A percentile compares a stretch with the other conserved stretches of the same genome.
Evolutionary conservation across 2,888 invertebrate species (phyloP).

Genomic region (Deroplatys truncata): DNA sequence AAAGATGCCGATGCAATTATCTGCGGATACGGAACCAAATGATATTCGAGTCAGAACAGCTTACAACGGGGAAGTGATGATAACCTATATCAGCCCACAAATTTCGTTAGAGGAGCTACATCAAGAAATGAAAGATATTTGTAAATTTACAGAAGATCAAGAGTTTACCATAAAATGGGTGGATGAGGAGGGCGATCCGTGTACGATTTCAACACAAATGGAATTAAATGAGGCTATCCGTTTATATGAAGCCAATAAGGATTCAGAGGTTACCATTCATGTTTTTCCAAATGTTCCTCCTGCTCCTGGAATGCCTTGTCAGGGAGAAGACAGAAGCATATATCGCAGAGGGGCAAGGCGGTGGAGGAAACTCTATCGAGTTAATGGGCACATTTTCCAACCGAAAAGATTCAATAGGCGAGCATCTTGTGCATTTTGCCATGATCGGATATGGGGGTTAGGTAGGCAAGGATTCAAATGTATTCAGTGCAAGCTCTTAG

Average conservation of each 20-base stretch:
- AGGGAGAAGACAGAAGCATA: constrained; percentile 65
- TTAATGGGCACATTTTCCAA: constrained; percentile 99
- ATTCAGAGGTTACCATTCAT: neutral
- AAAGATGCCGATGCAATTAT: neutral
- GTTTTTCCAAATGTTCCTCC: neutral
- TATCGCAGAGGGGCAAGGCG: constrained; percentile 96
- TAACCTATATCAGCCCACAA: neutral
- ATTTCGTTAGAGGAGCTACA: neutral
- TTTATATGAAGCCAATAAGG: neutral
- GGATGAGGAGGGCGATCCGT: constrained; percentile 1
- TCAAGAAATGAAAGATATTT: neutral
- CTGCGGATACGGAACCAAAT: neutral
- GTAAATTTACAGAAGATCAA: neutral
- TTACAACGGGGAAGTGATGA: neutral
- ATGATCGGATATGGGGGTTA: constrained; percentile 98
- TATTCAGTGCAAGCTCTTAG: constrained; percentile 95
- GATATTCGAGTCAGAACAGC: neutral
- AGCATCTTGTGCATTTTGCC: constrained; percentile 96
- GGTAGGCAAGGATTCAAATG: constrained; percentile 99
- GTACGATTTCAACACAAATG: neutral
- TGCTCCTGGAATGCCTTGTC: neutral
- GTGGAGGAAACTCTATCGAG: constrained; percentile 97
- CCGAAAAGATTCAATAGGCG: constrained; percentile 97
- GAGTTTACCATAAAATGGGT: neutral
- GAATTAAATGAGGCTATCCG: neutral